Conservation (phyloP, 2,888 invertebrate genomes). For the Netelia melanura region DNA sequence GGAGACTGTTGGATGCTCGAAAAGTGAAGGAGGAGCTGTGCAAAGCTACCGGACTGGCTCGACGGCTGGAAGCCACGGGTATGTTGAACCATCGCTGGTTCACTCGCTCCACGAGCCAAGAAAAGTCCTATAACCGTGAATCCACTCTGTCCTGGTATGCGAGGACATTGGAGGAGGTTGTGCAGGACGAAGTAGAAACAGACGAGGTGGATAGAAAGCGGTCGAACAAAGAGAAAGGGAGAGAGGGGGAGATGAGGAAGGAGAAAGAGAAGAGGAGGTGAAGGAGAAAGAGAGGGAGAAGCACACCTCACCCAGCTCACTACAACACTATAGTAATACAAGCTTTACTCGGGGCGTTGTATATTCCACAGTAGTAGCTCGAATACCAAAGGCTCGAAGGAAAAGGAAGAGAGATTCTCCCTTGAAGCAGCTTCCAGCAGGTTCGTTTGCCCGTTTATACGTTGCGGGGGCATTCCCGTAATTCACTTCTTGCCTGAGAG, state of each 20-base stretch:
- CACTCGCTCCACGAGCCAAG: slow-evolving; percentile 12
- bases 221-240: slow-evolving; percentile 18
- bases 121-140: slow-evolving; percentile 57
- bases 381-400: slow-evolving; percentile 47
- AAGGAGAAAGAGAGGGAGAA: slow-evolving; percentile 13
- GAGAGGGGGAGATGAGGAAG: background rate
- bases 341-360: slow-evolving; percentile 26
- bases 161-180: slow-evolving; percentile 35
- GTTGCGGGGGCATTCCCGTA: slow-evolving; percentile 58
- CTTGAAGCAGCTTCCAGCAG: slow-evolving; percentile 36
- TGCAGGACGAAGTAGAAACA: slow-evolving; percentile 42
- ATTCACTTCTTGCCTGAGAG: slow-evolving; percentile 63
- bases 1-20: slow-evolving; percentile 15
- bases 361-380: slow-evolving; percentile 37
- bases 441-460: slow-evolving; percentile 45
- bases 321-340: slow-evolving; percentile 32
- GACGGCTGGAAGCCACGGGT: slow-evolving; percentile 2
- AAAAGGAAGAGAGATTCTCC: slow-evolving; percentile 15
- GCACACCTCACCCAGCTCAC: slow-evolving; percentile 24
- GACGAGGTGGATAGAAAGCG: slow-evolving; percentile 41
- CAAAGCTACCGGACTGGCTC: slow-evolving; percentile 15
- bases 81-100: slow-evolving; percentile 27
- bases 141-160: slow-evolving; percentile 47
- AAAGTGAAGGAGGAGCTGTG: slow-evolving; percentile 17
- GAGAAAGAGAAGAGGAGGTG: slow-evolving; percentile 4